Base-by-base conservation (phyloP, 2,113 vertebrate genomes). In the Leptobrachium leishanense region DNA sequence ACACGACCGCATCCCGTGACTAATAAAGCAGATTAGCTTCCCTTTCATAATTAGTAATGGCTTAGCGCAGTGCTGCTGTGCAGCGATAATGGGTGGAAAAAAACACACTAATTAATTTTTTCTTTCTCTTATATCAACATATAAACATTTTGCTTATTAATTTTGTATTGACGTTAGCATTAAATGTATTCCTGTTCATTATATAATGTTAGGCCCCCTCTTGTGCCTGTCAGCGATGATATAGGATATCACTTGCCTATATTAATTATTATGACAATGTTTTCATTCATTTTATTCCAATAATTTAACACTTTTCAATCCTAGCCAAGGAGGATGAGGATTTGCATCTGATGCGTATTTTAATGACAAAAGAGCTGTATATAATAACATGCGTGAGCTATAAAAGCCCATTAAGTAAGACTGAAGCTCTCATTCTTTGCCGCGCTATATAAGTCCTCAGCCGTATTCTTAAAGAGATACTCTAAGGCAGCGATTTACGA, bases 1-100 rank as follows among this genome's bases (percentile, higher is more conserved):
- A 50, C 46, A 50, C 62, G 50, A 75, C 50, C 12, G 41, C 39
- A 55, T 12, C 43, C 10, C 39, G 31, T 59, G 67, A 31, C 6
- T 68, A 62, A 70, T n/a, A 20, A 77, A 62, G 6, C 75, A 57
- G 66, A 77, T 69, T 76, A 68, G 4, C 65, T 68, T 43, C 50
- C n/a, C 8, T 44, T 12, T 76, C 9, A 12, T n/a, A 44, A 77
- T 77, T 77, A 77, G n/a, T 69, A 68, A 40, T 6, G 39, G 54
- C 66, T 77, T 77, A 77, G 8, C 1, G 41, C 10, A 15, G 55
- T 40, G 55, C 67, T 15, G 42, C 54, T 77, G 75, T 43, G 74
- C 53, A 31, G 46, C 53, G 10, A 12, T 77, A 77, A 62, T 8
- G 9, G 20, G 42, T n/a, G 44, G 53, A 77, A 62, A 59, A 44